These are phyloP conservation scores for Phalloptychus januarius DNA, from an alignment of 2,797 vertebrate genomes.

Conservation along the genomic window DNA sequence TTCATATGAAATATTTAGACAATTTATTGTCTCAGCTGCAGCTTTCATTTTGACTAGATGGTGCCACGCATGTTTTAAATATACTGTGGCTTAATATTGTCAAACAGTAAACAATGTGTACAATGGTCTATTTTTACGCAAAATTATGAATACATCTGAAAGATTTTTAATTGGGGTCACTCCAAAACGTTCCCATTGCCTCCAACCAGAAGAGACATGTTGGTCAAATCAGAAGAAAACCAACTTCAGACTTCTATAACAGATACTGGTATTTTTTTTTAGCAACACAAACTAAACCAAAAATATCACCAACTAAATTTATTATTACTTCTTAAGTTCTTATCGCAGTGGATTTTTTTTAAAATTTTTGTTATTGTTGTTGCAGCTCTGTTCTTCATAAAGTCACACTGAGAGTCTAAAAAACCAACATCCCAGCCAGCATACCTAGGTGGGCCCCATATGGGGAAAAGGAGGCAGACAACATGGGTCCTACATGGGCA, in stretches of 20 bases:
- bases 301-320: not conserved
- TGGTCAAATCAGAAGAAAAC: not conserved
- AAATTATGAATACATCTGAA: not conserved
- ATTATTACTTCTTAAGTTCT: not conserved
- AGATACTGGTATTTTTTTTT: too few relatives aligned
- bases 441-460: too few relatives aligned
- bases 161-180: not conserved
- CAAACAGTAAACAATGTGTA: not conserved
- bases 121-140: not conserved
- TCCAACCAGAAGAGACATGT: not conserved
- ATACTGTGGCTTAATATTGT: too few relatives aligned
- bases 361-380: too few relatives aligned
- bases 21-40: not conserved
- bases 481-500: too few relatives aligned
- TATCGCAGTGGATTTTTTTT: not conserved
- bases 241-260: too few relatives aligned
- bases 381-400: too few relatives aligned
- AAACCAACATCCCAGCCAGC: too few relatives aligned
- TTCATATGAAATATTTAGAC: not conserved
- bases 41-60: not conserved
- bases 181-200: not conserved
- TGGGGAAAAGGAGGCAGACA: too few relatives aligned
- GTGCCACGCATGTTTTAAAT: not conserved
- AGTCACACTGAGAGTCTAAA: too few relatives aligned
- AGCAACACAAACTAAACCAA: not conserved